Evolutionary conservation across 2,113 vertebrate genomes (phyloP), one percentile per base, ranked within the genome.

Genomic region (Archocentrus centrarchus): DNA sequence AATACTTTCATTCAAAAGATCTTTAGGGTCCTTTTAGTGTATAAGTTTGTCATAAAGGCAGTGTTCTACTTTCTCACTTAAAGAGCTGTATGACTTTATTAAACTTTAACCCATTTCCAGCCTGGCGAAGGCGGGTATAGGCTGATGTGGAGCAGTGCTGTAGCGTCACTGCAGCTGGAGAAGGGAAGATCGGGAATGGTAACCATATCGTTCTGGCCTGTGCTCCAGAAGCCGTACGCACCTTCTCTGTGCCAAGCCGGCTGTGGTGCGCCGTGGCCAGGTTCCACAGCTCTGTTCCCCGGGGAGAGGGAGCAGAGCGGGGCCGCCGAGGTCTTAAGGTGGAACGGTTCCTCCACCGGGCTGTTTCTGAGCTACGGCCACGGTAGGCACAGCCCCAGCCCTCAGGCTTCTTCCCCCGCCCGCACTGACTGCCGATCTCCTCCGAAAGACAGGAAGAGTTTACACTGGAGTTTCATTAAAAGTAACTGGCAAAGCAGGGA

Each of bases 281-380:
- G 82, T 86, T 90, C 79, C 68, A 39, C 80, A 64, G 83, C 86
- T 91, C 83, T 7, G 59, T 64, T 85, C 75, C 24, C 35, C 79
- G 57, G 73, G 80, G 84, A 91, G 86, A 82, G 76, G 89, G 86
- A 87, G 85, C 61, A 53, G 79, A 85, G 41, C 58, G 85, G 88
- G 90, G 87, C 88, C 85, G 84, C 92, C 22, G 83, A 93, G 89
- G 66, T 93, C 90, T 95, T 95, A 95, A 95, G 95, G 94, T 94
- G 91, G 94, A 94, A 5, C 77, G 10, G 62, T 3, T 39, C 2
- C 18, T 79, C 13, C 41, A 7, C 1, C 3, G 11, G 3, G 78
- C 24, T 22, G 62, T 35, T 39, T 81, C 63, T 7, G 11, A 32
- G 24, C 30, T 70, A 37, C 44, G 20, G 32, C 7, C 73, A 13